Evolutionary conservation across 2,113 vertebrate genomes (phyloP).

Genomic region (Chionodraco myersi): DNA sequence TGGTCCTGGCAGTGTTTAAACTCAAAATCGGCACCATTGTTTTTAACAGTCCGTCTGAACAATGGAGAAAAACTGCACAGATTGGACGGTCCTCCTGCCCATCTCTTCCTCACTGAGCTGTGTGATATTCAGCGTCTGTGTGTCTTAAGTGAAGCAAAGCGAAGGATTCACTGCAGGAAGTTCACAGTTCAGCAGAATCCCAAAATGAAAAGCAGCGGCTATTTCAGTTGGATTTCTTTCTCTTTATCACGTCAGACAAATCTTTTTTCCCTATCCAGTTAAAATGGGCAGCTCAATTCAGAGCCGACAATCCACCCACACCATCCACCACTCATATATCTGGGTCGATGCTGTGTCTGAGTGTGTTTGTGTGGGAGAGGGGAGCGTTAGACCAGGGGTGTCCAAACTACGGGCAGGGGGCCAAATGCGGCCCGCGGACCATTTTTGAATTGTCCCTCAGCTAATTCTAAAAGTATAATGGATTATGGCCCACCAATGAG

Average conservation of each 20-base stretch:
- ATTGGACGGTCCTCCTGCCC: constrained; percentile 2
- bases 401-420: too few relatives aligned
- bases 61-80: constrained; percentile 23
- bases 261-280: constrained; percentile 15
- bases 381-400: too few relatives aligned
- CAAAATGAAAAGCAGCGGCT: not conserved
- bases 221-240: not conserved
- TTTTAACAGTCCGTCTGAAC: not conserved
- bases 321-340: constrained; percentile 23
- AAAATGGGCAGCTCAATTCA: constrained; percentile 43
- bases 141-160: constrained; percentile 32
- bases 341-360: constrained; percentile 11
- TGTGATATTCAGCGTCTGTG: constrained; percentile 31
- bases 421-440: too few relatives aligned
- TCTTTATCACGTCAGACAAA: constrained; percentile 21
- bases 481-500: too few relatives aligned
- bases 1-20: not conserved
- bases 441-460: too few relatives aligned
- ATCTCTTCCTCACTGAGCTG: constrained; percentile 37
- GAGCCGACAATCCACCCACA: constrained; percentile 26
- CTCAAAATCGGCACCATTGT: not conserved
- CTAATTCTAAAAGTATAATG: too few relatives aligned
- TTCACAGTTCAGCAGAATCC: constrained; percentile 25
- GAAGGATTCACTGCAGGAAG: not conserved
- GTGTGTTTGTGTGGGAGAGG: not conserved